Evolutionary conservation across 2,888 invertebrate species (phyloP), one percentile per base, ranked within the genome.

Genomic region (Monopis laevigella): DNA sequence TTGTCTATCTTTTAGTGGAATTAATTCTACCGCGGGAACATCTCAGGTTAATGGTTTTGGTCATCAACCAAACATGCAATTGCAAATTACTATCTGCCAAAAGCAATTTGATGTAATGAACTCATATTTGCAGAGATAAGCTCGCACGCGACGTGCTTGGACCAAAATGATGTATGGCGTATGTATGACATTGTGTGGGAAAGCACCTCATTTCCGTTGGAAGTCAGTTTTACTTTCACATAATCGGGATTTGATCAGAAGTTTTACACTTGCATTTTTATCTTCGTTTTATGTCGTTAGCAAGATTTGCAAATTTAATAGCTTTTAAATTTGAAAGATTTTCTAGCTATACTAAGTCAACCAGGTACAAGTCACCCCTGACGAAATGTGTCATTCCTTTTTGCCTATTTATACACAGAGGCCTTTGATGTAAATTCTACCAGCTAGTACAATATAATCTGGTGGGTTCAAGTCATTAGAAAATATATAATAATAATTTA

Each of bases 71-170:
- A 59, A 56, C 59, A 56, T 59, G 58, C 59, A 58, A 63, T 61
- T 55, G 59, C 59, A 66, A 69, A 70, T 65, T 62, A 56, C 61
- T 47, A 46, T 47, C 42, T 58, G 65, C 67, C 59, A 41, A 62
- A 64, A 55, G 59, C 65, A 70, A 71, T 71, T 71, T 66, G 52
- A 53, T 45, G 48, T 68, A 69, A 71, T 65, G 63, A 64, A 59
- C 58, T 56, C 53, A 53, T 53, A 58, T 62, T 58, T 47, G 38
- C 32, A 13, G 35, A 24, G 30, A 39, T 39, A 42, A 42, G 29
- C 39, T 28, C 24, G 45, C 45, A 44, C 46, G 46, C 46, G 43
- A 48, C 46, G 44, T 11, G 36, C 19, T 7, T 7, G 6, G 24
- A 24, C 24, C 36, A 36, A 36, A 21, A 36, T 36, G 36, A 36